A percentile compares a stretch with the other conserved stretches of the same genome.
Evolutionary conservation across 2,888 invertebrate species (phyloP).

Genomic region (Eumerus sabulonum): DNA sequence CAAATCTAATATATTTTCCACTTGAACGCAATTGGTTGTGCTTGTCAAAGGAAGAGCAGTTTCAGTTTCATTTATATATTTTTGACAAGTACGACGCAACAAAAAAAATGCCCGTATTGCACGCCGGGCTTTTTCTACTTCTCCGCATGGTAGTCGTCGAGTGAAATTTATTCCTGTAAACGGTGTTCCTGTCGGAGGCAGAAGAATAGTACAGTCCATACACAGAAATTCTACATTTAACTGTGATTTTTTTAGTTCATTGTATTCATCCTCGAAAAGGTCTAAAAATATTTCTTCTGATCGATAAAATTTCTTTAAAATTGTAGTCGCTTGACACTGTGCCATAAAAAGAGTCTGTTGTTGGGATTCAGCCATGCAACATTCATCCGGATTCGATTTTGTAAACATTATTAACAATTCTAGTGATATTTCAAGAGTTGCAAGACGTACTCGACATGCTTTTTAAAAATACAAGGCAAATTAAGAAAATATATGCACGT

Average conservation of each 20-base stretch:
- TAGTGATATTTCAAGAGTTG: constrained; percentile 93
- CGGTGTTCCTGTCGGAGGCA: constrained; percentile 97
- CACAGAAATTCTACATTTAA: constrained; percentile 96
- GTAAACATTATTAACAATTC: constrained; percentile 87
- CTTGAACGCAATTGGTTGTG: constrained; percentile 92
- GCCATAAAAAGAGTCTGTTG: constrained; percentile 84
- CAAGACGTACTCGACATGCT: constrained; percentile 93
- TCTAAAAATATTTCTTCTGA: constrained; percentile 99
- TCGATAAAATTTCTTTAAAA: constrained; percentile 95
- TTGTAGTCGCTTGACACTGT: constrained; percentile 89
- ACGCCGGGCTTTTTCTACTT: constrained; percentile 92
- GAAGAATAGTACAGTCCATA: constrained; percentile 96
- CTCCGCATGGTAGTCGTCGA: constrained; percentile 96
- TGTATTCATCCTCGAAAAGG: constrained; percentile 98
- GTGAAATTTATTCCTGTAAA: constrained; percentile 97
- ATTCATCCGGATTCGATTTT: constrained; percentile 73
- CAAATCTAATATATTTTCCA: constrained; percentile 96
- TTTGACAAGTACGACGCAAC: constrained; percentile 88
- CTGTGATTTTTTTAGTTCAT: constrained; percentile 92
- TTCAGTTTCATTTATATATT: constrained; percentile 90
- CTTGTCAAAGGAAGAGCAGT: constrained; percentile 93
- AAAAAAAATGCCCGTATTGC: constrained; percentile 96
- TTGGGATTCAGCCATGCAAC: constrained; percentile 79
- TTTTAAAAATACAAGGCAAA: not conserved
- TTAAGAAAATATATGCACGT: not conserved